These are phyloP conservation scores for Microvelia longipes DNA, from an alignment of 1,140 invertebrate genomes.

Conservation along the genomic window DNA sequence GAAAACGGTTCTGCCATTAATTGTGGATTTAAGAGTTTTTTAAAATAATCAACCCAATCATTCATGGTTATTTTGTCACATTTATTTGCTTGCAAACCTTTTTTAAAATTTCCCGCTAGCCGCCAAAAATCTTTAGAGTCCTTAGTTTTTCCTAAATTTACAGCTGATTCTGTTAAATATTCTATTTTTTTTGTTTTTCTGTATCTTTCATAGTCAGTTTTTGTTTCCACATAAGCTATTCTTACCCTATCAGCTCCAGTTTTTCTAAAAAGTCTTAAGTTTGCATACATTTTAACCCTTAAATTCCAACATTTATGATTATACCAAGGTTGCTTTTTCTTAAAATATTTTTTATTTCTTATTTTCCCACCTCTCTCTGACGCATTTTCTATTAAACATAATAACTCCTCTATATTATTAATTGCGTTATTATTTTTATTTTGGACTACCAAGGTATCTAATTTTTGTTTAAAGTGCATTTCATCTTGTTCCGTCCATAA, in stretches of 20 bases:
- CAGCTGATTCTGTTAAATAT: neutral
- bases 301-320: constrained; percentile 4
- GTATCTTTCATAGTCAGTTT: neutral
- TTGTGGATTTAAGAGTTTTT: neutral
- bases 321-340: constrained; percentile 3
- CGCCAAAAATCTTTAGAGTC: constrained; percentile 4
- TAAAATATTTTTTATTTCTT: neutral
- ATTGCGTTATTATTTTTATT: neutral
- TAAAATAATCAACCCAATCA: constrained; percentile 1
- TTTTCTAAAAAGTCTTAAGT: constrained; percentile 1
- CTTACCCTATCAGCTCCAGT: neutral
- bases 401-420: neutral
- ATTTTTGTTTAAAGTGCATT: neutral
- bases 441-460: neutral
- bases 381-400: neutral
- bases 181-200: constrained; percentile 1
- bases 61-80: neutral
- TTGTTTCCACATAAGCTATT: constrained; percentile 1
- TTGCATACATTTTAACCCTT: neutral
- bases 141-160: neutral
- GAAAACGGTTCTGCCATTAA: neutral
- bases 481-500: neutral
- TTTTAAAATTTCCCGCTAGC: constrained; percentile 1
- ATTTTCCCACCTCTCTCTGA: neutral
- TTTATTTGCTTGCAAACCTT: neutral